Percentiles rank a stretch among this genome's conserved stretches.
Evolutionary conservation across 2,113 vertebrate species (phyloP).

Genomic region (Podilymbus podiceps): DNA sequence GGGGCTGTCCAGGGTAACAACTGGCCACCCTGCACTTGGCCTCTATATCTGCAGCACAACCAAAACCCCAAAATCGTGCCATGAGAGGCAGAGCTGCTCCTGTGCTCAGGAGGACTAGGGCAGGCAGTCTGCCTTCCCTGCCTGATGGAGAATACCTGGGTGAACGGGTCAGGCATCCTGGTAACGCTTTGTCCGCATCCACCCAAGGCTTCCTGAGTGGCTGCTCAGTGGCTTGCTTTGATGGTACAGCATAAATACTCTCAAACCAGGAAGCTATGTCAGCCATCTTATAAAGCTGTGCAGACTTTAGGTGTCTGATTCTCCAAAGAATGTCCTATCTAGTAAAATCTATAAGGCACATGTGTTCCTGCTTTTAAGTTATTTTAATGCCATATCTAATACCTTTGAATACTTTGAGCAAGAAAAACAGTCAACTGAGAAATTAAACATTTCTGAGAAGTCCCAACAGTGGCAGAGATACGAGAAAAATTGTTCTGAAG

Average conservation of each 20-base stretch:
- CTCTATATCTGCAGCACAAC: neutral
- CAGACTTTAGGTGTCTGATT: neutral
- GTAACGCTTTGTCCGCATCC: neutral
- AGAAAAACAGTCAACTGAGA: neutral
- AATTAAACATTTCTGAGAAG: neutral
- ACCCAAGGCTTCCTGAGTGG: neutral
- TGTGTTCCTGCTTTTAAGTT: neutral
- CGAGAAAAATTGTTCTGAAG: neutral
- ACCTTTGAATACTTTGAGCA: neutral
- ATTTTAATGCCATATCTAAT: neutral
- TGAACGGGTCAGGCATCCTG: neutral
- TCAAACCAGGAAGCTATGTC: neutral
- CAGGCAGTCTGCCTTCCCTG: neutral
- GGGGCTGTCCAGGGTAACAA: neutral
- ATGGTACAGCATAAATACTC: neutral
- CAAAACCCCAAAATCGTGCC: neutral
- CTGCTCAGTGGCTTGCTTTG: neutral
- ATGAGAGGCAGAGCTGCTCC: neutral
- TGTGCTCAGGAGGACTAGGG: neutral
- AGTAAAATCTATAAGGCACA: neutral
- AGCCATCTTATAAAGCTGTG: neutral
- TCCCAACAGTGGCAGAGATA: neutral
- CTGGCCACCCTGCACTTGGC: neutral
- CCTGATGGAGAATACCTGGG: neutral
- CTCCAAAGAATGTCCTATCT: neutral